A percentile compares a stretch with the other conserved stretches of the same genome.
phyloP scores from a whole-genome alignment of 2,888 invertebrate species.

The Cecidostiba fungosa region DNA sequence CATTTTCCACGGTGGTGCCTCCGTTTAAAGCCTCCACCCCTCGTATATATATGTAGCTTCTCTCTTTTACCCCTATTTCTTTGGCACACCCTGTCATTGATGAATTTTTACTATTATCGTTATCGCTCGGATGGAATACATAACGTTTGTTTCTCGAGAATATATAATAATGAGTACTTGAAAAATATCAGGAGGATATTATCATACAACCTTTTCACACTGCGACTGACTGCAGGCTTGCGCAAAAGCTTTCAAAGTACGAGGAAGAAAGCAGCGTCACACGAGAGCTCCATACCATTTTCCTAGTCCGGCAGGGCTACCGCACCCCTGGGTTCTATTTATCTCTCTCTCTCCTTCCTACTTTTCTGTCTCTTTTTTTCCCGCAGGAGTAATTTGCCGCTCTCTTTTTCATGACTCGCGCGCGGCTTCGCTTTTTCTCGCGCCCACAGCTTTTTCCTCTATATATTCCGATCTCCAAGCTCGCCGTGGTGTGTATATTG shows the following conservation, averaged over 20 bases:
- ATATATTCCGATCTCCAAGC: constrained; percentile 47
- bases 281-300: constrained; percentile 69
- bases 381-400: constrained; percentile 65
- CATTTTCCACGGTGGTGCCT: constrained; percentile 75
- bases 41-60: background rate
- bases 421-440: background rate
- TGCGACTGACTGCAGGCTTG: constrained; percentile 9
- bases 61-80: background rate
- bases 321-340: constrained; percentile 74
- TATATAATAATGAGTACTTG: no score
- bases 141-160: background rate
- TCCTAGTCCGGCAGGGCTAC: constrained; percentile 64
- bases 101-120: constrained; percentile 2
- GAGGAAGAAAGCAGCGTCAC: constrained; percentile 50
- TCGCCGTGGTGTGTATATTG: background rate
- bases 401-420: constrained; percentile 46
- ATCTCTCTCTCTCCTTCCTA: constrained; percentile 68
- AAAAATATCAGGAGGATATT: no score
- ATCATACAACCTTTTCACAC: no score
- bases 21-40: constrained; percentile 71
- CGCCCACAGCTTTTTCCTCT: constrained; percentile 38
- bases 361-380: constrained; percentile 47
- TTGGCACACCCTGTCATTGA: background rate
- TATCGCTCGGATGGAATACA: background rate
- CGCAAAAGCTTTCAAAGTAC: constrained; percentile 54